A percentile compares a stretch with the other conserved stretches of the same genome.
Evolutionary conservation across 2,797 vertebrate species (phyloP).

Genomic region (Anguilla obscura): DNA sequence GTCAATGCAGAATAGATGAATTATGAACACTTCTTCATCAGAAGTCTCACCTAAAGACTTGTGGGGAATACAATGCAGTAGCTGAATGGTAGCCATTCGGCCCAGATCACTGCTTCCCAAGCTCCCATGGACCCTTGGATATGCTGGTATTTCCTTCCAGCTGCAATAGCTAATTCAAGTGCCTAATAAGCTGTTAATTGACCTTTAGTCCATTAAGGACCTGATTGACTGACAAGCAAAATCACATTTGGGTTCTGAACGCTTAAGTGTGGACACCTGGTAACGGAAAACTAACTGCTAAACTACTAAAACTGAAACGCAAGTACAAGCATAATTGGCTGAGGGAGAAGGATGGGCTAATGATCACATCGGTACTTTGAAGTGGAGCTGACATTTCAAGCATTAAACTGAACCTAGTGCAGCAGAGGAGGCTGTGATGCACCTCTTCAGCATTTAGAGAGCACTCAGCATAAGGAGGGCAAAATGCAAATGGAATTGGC

Average conservation of each 20-base stretch:
- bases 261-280: neutral
- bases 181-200: too few species aligned
- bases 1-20: neutral
- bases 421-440: neutral
- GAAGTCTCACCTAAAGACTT: neutral
- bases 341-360: neutral
- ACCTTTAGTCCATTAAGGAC: too few species aligned
- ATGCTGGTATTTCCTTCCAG: neutral
- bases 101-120: neutral
- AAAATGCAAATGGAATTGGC: neutral
- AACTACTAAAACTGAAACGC: neutral
- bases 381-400: neutral
- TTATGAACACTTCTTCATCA: neutral
- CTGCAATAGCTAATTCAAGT: too few species aligned
- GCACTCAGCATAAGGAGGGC: neutral
- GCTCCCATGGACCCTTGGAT: neutral
- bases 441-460: neutral
- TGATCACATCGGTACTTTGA: neutral
- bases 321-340: neutral
- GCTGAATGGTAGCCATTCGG: neutral
- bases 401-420: neutral
- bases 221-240: too few species aligned
- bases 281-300: neutral
- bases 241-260: neutral
- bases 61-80: neutral